phyloP scores from a whole-genome alignment of 2,888 invertebrate genomes.

The Eilema depressum region DNA sequence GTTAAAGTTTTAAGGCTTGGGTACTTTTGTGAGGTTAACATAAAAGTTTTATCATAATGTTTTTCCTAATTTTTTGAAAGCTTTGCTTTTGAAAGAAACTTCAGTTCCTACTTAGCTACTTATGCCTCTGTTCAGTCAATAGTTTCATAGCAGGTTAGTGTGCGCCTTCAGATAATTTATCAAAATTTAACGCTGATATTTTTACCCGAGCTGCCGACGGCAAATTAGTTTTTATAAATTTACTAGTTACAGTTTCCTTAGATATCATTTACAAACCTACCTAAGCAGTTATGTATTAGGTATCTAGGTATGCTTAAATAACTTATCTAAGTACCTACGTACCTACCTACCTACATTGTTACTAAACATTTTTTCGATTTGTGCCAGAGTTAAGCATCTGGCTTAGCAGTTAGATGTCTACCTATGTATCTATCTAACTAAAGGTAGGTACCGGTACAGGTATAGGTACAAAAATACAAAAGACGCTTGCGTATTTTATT shows the following conservation, averaged over 20 bases:
- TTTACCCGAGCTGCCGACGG: constrained; percentile 16
- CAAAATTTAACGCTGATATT: not conserved
- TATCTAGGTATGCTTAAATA: too few species aligned
- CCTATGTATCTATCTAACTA: not conserved
- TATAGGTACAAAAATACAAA: not conserved
- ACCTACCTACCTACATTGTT: not conserved
- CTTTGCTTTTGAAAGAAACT: not conserved
- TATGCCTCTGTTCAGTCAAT: not conserved
- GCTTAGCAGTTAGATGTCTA: not conserved
- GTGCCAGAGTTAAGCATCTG: too few species aligned
- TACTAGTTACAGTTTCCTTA: too few species aligned
- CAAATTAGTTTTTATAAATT: not conserved
- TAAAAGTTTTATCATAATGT: constrained; percentile 13
- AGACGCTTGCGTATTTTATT: not conserved
- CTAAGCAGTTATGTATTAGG: too few species aligned
- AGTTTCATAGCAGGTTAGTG: not conserved
- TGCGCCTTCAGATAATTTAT: not conserved
- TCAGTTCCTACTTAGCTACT: not conserved
- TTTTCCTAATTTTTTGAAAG: not conserved
- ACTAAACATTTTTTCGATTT: too few species aligned
- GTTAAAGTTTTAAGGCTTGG: constrained; percentile 18
- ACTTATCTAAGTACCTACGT: not conserved
- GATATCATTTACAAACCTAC: too few species aligned
- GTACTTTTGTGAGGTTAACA: constrained; percentile 6
- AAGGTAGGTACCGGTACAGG: too few species aligned